Conservation (phyloP, 1,140 invertebrate species). For the Pseudomyrmex sp. region DNA sequence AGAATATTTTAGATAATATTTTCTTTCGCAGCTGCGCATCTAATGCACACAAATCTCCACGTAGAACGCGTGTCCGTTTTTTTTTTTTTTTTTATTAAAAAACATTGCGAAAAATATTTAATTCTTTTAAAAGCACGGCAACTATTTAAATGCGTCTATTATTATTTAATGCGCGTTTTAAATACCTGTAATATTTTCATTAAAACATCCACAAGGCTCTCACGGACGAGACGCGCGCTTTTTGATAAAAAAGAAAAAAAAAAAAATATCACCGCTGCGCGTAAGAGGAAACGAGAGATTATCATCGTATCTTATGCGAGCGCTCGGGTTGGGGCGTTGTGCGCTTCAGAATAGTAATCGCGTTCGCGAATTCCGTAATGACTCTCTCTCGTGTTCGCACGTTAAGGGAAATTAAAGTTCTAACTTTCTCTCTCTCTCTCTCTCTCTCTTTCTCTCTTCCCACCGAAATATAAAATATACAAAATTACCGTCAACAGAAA, state of each 20-base stretch:
- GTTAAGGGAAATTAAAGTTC: slow-evolving; percentile 18
- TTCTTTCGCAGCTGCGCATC: background rate
- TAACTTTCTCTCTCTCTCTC: slow-evolving; percentile 8
- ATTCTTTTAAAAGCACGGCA: slow-evolving; percentile 33
- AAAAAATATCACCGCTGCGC: slow-evolving; percentile 30
- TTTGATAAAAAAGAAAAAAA: background rate
- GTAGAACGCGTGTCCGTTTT: background rate
- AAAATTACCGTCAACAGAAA: slow-evolving; percentile 2
- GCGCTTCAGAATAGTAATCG: slow-evolving; percentile 64
- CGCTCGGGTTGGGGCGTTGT: slow-evolving; percentile 26
- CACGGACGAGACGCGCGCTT: slow-evolving; percentile 5
- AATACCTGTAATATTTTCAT: slow-evolving; percentile 35
- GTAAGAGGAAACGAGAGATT: slow-evolving; percentile 63
- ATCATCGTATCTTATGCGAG: slow-evolving; percentile 64
- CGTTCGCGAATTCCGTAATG: slow-evolving; percentile 37
- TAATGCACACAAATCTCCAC: background rate
- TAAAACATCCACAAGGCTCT: slow-evolving; percentile 16
- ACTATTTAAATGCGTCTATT: background rate
- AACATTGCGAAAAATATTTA: slow-evolving; percentile 16
- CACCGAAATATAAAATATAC: background rate
- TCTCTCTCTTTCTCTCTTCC: background rate
- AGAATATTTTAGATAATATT: slow-evolving; percentile 2
- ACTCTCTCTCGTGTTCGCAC: slow-evolving; percentile 29
- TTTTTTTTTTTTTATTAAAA: background rate
- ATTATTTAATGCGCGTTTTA: slow-evolving; percentile 1